Evolutionary conservation across 2,888 invertebrate genomes (phyloP).

Genomic region (Platycnemis pennipes): DNA sequence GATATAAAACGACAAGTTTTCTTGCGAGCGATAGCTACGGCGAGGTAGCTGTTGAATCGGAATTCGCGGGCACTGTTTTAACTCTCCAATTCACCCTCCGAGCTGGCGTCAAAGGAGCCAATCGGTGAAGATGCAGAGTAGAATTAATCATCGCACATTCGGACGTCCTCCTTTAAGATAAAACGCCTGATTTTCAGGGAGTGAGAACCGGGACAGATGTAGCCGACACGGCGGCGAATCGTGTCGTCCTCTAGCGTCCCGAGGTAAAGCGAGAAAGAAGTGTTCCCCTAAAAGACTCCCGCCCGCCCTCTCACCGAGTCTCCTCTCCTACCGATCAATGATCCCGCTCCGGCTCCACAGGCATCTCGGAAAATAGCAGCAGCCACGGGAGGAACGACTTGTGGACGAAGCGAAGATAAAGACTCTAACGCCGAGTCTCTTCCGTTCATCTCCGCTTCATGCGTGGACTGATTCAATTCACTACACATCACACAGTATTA

Average conservation of each 20-base stretch:
- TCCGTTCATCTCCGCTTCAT: too few species aligned
- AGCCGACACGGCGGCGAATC: background rate
- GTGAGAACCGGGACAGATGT: background rate
- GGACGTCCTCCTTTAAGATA: background rate
- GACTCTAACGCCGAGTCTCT: too few species aligned
- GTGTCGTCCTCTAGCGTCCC: background rate
- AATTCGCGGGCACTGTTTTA: background rate
- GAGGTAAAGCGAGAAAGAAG: too few species aligned
- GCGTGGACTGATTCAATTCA: too few species aligned
- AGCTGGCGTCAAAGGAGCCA: background rate
- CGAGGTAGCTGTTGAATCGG: background rate
- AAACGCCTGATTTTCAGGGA: background rate
- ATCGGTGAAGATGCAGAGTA: background rate
- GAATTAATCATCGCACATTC: background rate
- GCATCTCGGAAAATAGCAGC: background rate
- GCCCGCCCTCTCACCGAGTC: background rate
- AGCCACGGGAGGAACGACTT: background rate
- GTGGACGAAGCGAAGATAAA: background rate
- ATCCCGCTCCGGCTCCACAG: background rate
- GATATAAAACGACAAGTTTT: too few species aligned
- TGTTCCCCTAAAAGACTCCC: background rate
- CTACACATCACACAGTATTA: too few species aligned
- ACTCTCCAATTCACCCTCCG: background rate
- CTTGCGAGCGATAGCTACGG: background rate
- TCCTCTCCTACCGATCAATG: background rate